These are phyloP conservation scores for Drosophila carrolli DNA, from an alignment of 1,140 invertebrate genomes.

Conservation along the genomic window DNA sequence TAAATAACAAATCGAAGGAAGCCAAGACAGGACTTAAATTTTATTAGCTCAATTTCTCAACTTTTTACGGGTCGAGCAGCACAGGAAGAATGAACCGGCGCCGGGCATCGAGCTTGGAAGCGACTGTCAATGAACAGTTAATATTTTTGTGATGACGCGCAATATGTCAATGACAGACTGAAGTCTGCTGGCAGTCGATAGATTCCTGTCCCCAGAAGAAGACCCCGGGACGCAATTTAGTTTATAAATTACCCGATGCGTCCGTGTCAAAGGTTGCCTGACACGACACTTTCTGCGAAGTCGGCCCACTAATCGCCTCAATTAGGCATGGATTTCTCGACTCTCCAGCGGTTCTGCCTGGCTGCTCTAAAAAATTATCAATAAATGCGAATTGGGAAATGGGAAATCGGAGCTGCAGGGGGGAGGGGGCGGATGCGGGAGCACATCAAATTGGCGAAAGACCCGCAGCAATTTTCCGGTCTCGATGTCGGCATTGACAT, in stretches of 20 bases:
- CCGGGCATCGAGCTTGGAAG: conserved; percentile 34
- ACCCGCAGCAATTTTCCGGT: conserved; percentile 84
- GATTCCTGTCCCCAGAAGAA: conserved; percentile 3
- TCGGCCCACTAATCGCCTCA: conserved; percentile 69
- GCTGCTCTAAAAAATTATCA: conserved; percentile 67
- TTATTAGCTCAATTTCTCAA: conserved; percentile 61
- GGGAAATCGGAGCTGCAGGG: conserved; percentile 8
- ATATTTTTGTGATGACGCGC: conserved; percentile 73
- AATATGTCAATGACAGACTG: conserved; percentile 75
- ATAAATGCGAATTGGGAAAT: conserved; percentile 53
- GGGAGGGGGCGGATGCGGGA: conserved; percentile 13
- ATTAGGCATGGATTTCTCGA: conserved; percentile 74
- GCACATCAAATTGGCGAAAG: conserved; percentile 64
- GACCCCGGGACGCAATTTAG: conserved; percentile 54
- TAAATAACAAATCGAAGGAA: conserved; percentile 25
- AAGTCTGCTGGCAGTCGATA: conserved; percentile 10
- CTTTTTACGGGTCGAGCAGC: conserved; percentile 35
- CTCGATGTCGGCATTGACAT: conserved; percentile 79
- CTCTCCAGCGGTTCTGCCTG: neutral
- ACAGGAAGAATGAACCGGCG: conserved; percentile 40
- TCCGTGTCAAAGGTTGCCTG: conserved; percentile 65
- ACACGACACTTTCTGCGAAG: conserved; percentile 47
- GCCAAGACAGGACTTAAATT: conserved; percentile 49
- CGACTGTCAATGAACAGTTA: conserved; percentile 75
- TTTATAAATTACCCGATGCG: conserved; percentile 67